Evolutionary conservation across 1,140 invertebrate genomes (phyloP), one percentile per base, ranked within the genome.

Genomic region (Pygmarrhopalites habei): DNA sequence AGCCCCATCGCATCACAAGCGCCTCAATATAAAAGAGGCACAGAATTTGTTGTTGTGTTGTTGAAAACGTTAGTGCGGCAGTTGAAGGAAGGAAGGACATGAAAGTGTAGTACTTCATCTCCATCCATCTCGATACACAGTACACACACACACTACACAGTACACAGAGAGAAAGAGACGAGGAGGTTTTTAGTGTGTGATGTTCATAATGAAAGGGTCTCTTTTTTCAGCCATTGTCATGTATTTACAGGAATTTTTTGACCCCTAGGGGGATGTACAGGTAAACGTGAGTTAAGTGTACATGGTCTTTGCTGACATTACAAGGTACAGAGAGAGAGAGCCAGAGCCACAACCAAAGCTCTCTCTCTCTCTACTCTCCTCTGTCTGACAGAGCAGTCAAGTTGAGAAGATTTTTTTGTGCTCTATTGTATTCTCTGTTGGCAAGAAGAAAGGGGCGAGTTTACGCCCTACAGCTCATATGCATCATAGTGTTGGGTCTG

Each of bases 211-310:
- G 49, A 52, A 52, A 29, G 49, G 49, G 49, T 52, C 49, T 52
- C 28, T 29, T 52, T 52, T 52, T 52, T 15, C 32, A 25, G 49
- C 49, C 25, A 52, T 52, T 52, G 49, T 52, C 19, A 26, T 52
- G 28, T 52, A 52, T 52, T 52, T 52, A 56, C 15, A 58, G 56
- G 56, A 58, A 58, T 58, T 58, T 58, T 58, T 46, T 44, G 56
- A 43, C 56, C 56, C 56, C 39, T 58, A 19, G 23, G 56, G 19
- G n/a, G 28, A 21, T 39, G 35, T 41, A 39, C 5, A 21, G 19
- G 26, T 39, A 43, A 43, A 58, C 39, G 7, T 58, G 23, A 7
- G 23, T 35, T 35, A 35, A 35, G 15, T 35, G 32, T 35, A 7
- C 32, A 35, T 5, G 32, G 15, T 15, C 15, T 15, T n/a, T n/a